Base-by-base conservation (phyloP, 1,140 invertebrate genomes). In the Drosophila eugracilis region DNA sequence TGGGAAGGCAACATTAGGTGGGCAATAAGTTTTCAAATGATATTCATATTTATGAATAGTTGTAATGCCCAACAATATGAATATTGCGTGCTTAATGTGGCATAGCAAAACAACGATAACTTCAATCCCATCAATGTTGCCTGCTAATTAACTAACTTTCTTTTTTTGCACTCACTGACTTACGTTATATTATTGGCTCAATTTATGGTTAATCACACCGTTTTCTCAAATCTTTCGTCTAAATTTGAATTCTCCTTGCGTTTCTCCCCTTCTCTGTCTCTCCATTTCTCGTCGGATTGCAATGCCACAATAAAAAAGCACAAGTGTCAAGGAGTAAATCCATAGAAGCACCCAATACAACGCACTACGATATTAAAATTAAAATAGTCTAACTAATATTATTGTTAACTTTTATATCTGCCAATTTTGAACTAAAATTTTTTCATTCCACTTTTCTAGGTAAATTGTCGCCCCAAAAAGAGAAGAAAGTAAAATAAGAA, bases 301-400 rank as follows among this genome's bases (percentile, higher is more conserved):
- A 32, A 49, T 59, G 44, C 55, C 55, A 70, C 22, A 32, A 45
- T 26, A 48, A 30, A 47, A 53, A 60, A 59, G 54, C 47, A 39
- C 41, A 53, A 48, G 49, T 73, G 17, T 49, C 55, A 37, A 76
- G 72, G 76, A 79, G 72, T 73, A 84, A 77, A 66, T 83, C 75
- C 67, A 83, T 81, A 58, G 80, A 86, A 53, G 79, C 71, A 45
- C 78, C 81, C 59, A 74, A 49, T 63, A 77, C 73, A 37, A 52
- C 79, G 66, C 79, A 80, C 70, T 85, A 91, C 71, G 90, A 91
- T 55, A 88, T 91, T 76, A 91, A 91, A 91, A 91, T 91, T 67
- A 91, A 91, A 91, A 91, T 91, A 62, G 86, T 91, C 41, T 84
- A 89, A 85, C n/a, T 22, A 39, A 42, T n/a, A n/a, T 44, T 50